phyloP scores from a whole-genome alignment of 2,888 invertebrate genomes.

The Alloscopus bannaensis region DNA sequence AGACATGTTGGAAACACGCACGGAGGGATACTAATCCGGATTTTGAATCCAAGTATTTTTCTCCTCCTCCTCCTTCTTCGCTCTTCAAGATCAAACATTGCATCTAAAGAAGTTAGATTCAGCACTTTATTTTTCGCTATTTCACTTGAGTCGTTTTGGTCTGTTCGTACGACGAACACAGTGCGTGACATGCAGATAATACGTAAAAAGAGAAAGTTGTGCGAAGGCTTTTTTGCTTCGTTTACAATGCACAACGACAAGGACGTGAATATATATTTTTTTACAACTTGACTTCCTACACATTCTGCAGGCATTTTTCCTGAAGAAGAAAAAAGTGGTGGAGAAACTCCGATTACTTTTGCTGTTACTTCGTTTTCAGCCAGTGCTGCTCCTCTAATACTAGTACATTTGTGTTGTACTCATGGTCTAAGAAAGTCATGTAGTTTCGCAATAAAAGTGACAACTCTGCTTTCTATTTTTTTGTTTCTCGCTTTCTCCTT shows the following conservation, averaged over 20 bases:
- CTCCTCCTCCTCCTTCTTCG: neutral
- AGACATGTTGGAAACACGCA: conserved; percentile 53
- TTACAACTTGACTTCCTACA: no score
- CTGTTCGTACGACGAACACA: neutral
- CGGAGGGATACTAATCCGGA: conserved; percentile 60
- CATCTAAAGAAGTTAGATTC: conserved; percentile 29
- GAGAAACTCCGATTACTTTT: conserved; percentile 42
- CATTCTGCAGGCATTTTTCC: no score
- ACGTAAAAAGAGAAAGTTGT: neutral
- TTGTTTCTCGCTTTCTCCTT: conserved; percentile 2
- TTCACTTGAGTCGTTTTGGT: conserved; percentile 1
- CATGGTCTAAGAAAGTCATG: conserved; percentile 45
- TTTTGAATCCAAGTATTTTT: conserved; percentile 37
- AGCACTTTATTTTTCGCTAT: conserved; percentile 39
- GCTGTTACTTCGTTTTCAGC: conserved; percentile 49
- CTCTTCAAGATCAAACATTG: conserved; percentile 16
- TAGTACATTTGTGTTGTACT: conserved; percentile 4
- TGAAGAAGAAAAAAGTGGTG: conserved; percentile 4
- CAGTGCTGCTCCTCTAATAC: conserved; percentile 33
- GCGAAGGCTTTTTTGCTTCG: no score
- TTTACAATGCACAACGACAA: no score
- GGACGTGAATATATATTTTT: no score
- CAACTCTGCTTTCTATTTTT: conserved; percentile 31
- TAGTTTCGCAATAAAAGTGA: conserved; percentile 57
- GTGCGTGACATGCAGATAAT: neutral